These are phyloP conservation scores for Drosophila pseudoobscura DNA, from an alignment of 1,140 invertebrate species.

Conservation along the genomic window DNA sequence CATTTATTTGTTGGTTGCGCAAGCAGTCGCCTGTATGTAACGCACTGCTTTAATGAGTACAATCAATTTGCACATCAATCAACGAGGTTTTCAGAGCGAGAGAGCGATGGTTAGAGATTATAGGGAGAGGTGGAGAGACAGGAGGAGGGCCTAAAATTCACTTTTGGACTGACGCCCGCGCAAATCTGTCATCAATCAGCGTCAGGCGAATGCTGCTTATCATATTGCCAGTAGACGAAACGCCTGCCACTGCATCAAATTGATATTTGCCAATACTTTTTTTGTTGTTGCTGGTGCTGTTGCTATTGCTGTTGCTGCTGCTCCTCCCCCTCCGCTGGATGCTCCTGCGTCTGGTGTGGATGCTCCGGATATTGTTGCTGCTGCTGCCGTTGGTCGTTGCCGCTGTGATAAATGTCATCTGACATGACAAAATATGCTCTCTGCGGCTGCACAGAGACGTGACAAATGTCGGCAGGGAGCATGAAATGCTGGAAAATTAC, in stretches of 20 bases:
- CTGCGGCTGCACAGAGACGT: slow-evolving; percentile 24
- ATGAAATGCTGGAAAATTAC: slow-evolving; percentile 18
- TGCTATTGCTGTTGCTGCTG: too few species aligned
- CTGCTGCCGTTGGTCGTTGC: slow-evolving; percentile 10
- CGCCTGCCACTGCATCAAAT: slow-evolving; percentile 56
- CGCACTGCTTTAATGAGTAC: slow-evolving; percentile 2
- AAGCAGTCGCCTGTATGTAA: slow-evolving; percentile 7
- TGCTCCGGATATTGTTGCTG: slow-evolving; percentile 6
- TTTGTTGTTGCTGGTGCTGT: not conserved
- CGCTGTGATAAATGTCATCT: slow-evolving; percentile 42
- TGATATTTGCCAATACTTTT: slow-evolving; percentile 72
- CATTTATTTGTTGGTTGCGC: too few species aligned
- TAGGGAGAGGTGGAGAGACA: slow-evolving; percentile 9
- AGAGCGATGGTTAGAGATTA: not conserved
- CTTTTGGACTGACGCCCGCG: slow-evolving; percentile 29
- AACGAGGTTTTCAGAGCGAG: slow-evolving; percentile 13
- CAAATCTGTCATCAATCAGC: slow-evolving; percentile 54
- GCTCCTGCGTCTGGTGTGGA: slow-evolving; percentile 1
- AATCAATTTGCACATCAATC: slow-evolving; percentile 44
- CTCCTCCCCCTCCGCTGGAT: too few species aligned
- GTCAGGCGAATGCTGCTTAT: slow-evolving; percentile 52
- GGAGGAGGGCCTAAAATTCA: slow-evolving; percentile 20
- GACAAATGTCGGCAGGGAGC: slow-evolving; percentile 13
- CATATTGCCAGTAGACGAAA: slow-evolving; percentile 31
- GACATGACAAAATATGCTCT: slow-evolving; percentile 45